Conservation (phyloP, 2,888 invertebrate species). For the Tiphia femorata region DNA sequence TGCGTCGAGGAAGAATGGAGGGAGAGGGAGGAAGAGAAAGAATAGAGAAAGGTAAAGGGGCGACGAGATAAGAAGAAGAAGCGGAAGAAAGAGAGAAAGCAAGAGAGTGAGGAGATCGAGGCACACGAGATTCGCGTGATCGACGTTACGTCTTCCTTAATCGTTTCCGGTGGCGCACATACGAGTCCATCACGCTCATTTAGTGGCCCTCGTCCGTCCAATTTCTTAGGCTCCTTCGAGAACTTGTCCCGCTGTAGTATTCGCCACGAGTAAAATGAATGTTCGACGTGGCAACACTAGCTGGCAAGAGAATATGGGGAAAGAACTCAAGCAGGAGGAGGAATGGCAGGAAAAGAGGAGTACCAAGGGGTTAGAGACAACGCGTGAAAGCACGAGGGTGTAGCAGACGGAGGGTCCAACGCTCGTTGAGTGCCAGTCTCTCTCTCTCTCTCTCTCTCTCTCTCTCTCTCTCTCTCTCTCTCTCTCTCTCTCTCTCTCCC, state of each 20-base stretch:
- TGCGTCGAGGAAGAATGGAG: too few relatives aligned
- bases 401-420: neutral
- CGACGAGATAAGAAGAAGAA: slow-evolving; percentile 14
- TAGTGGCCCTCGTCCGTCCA: too few relatives aligned
- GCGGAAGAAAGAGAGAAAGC: slow-evolving; percentile 1
- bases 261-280: too few relatives aligned
- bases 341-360: neutral
- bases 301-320: neutral
- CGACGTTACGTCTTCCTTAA: too few relatives aligned
- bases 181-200: too few relatives aligned
- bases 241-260: too few relatives aligned
- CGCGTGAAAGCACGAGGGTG: neutral
- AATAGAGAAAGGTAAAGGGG: slow-evolving; percentile 21
- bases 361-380: neutral
- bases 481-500: slow-evolving; percentile 10
- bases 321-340: neutral
- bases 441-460: slow-evolving; percentile 2
- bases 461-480: slow-evolving; percentile 1
- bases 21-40: slow-evolving; percentile 1
- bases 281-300: neutral
- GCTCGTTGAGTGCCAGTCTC: neutral
- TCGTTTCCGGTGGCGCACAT: too few relatives aligned
- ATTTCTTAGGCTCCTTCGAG: too few relatives aligned
- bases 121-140: too few relatives aligned
- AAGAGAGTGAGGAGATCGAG: slow-evolving; percentile 2